These are phyloP conservation scores for Macrosteles quadrilineatus DNA, from an alignment of 1,140 invertebrate genomes.

Conservation along the genomic window DNA sequence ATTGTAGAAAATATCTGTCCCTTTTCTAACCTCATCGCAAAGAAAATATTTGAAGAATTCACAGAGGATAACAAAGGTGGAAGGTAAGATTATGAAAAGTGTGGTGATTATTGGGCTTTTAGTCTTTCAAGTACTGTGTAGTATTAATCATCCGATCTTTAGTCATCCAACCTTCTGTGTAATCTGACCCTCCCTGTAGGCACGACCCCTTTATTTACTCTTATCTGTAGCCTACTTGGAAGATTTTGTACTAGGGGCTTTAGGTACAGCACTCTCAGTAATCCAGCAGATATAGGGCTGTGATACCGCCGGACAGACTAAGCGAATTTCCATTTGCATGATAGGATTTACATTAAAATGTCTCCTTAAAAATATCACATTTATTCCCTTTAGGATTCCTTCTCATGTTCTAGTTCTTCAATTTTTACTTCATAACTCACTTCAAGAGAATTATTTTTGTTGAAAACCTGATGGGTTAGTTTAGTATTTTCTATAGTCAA, in stretches of 20 bases:
- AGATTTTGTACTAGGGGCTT: neutral
- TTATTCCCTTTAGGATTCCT: too few relatives aligned
- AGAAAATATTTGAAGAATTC: conserved; percentile 6
- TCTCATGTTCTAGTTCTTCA: too few relatives aligned
- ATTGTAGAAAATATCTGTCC: neutral
- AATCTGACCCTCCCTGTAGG: neutral
- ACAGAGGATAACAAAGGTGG: neutral
- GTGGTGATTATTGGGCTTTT: neutral
- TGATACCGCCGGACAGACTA: too few relatives aligned
- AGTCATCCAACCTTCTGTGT: neutral
- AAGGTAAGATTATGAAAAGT: neutral
- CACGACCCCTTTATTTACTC: neutral
- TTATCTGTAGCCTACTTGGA: neutral
- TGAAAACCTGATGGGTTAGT: too few relatives aligned
- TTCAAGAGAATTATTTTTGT: too few relatives aligned
- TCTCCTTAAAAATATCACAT: too few relatives aligned
- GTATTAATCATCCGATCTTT: neutral
- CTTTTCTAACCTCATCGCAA: neutral
- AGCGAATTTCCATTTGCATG: too few relatives aligned
- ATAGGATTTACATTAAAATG: too few relatives aligned
- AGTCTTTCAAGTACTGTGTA: neutral
- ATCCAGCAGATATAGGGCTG: too few relatives aligned
- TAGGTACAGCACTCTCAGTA: neutral
- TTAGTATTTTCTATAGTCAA: too few relatives aligned
- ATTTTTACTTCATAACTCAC: too few relatives aligned